Evolutionary conservation across 2,113 vertebrate species (phyloP).

Genomic region (Dermatemys mawii): DNA sequence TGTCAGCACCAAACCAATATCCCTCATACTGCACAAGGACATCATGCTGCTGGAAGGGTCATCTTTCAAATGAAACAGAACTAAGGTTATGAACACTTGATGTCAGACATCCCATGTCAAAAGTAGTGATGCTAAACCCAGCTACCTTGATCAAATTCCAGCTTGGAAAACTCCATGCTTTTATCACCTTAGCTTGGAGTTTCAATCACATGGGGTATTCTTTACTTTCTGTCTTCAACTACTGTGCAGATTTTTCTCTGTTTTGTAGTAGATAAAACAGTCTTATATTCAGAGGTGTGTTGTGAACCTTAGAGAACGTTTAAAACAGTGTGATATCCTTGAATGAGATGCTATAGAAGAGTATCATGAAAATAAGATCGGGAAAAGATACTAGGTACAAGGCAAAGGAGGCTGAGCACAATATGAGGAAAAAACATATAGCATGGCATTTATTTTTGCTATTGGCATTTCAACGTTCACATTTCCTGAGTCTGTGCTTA

Average conservation of each 20-base stretch:
- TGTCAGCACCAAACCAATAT: not conserved
- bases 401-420: not conserved
- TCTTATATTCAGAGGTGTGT: not conserved
- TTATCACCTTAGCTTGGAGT: not conserved
- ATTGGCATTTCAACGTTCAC: not conserved
- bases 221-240: not conserved
- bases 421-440: not conserved
- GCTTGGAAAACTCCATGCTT: not conserved
- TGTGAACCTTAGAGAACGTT: accelerated
- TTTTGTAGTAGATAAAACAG: not conserved
- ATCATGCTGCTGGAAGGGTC: not conserved
- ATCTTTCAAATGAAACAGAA: not conserved
- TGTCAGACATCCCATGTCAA: not conserved
- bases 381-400: not conserved
- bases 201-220: not conserved
- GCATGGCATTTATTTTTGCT: not conserved
- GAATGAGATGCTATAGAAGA: not conserved
- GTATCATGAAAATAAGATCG: not conserved
- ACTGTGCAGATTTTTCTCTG: not conserved
- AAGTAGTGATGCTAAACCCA: not conserved
- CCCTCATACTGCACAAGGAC: not conserved
- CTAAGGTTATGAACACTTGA: not conserved
- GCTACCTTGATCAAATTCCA: not conserved
- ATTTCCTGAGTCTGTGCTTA: not conserved
- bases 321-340: not conserved